These are phyloP conservation scores for Coturnix japonica DNA, from an alignment of 2,113 vertebrate species.

Conservation along the genomic window DNA sequence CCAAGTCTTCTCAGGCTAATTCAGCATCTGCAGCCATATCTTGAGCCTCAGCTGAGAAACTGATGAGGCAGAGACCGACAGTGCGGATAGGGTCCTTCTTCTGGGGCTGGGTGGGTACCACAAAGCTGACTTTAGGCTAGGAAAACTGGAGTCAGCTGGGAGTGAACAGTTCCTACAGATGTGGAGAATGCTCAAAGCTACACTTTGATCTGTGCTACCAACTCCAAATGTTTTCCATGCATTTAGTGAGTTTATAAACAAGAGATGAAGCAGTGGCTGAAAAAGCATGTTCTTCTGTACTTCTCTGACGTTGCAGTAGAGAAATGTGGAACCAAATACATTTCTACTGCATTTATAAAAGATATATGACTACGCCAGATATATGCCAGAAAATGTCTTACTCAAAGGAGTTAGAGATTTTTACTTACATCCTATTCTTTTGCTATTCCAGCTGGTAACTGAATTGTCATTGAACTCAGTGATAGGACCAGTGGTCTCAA, in stretches of 20 bases:
- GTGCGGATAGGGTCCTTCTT: background rate
- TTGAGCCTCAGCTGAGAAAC: background rate
- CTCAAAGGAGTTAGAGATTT: background rate
- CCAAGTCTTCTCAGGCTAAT: background rate
- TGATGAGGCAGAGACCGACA: accelerated
- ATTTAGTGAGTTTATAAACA: background rate
- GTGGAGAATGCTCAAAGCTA: background rate
- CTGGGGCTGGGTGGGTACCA: background rate
- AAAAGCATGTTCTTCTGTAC: background rate
- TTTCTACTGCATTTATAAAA: background rate
- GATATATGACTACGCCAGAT: background rate
- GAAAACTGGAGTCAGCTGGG: background rate
- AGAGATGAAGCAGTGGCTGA: background rate
- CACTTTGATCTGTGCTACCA: background rate
- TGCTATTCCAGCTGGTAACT: background rate
- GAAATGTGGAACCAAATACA: background rate
- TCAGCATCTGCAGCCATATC: background rate
- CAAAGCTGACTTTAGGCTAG: background rate
- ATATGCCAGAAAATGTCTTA: background rate
- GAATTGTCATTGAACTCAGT: background rate
- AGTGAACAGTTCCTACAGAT: background rate
- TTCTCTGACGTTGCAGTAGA: background rate
- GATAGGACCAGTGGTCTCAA: background rate
- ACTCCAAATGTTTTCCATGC: background rate
- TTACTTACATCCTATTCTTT: background rate